phyloP scores from a whole-genome alignment of 2,888 invertebrate species.

The Drosophila affinis region DNA sequence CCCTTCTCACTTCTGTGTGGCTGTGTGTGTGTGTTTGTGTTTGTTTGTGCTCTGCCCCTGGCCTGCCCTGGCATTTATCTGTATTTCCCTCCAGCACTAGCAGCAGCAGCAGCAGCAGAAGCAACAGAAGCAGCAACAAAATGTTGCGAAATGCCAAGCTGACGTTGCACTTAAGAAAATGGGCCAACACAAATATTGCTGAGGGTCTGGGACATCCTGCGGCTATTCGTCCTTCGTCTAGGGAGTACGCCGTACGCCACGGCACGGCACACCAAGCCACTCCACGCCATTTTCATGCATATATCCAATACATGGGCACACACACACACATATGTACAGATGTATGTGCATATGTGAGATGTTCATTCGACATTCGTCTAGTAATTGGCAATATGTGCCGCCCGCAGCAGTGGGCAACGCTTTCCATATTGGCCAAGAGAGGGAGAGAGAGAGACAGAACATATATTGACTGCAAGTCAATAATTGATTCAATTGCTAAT shows the following conservation, averaged over 20 bases:
- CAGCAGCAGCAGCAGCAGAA: constrained; percentile 7
- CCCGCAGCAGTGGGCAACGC: not conserved
- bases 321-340: too few relatives aligned
- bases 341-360: not conserved
- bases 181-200: constrained; percentile 53
- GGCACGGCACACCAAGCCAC: not conserved
- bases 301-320: too few relatives aligned
- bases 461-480: constrained; percentile 31
- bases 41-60: constrained; percentile 63
- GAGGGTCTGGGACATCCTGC: constrained; percentile 3
- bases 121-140: constrained; percentile 35
- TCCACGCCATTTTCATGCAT: not conserved
- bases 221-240: not conserved
- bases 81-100: constrained; percentile 52
- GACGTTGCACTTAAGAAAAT: constrained; percentile 75
- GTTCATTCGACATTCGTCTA: not conserved
- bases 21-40: constrained; percentile 19
- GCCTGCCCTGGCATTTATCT: constrained; percentile 58
- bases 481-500: constrained; percentile 28
- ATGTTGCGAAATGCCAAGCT: constrained; percentile 53
- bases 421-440: constrained; percentile 2
- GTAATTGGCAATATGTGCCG: not conserved
- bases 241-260: not conserved
- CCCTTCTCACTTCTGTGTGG: constrained; percentile 10
- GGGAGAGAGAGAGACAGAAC: not conserved